These are phyloP conservation scores for Planiliza haematocheilus DNA, from an alignment of 2,113 vertebrate species.

Conservation along the genomic window DNA sequence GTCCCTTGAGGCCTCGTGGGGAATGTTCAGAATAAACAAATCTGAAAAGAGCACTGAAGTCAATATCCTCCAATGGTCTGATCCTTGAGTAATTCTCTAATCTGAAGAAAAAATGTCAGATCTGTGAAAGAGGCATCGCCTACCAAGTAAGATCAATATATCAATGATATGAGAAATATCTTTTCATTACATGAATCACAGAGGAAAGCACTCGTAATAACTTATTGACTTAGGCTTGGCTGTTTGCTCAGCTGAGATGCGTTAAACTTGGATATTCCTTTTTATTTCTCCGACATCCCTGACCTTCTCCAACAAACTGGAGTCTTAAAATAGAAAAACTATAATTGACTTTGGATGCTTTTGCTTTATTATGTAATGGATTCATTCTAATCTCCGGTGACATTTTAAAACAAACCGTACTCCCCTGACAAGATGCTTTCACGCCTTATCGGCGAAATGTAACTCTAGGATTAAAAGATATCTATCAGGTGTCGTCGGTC, in stretches of 20 bases:
- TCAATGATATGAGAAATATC: not conserved
- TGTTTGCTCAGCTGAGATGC: too few species aligned
- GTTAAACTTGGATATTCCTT: too few species aligned
- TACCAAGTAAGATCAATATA: not conserved
- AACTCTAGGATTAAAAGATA: not conserved
- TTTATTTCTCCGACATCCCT: too few species aligned
- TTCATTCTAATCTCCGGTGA: not conserved
- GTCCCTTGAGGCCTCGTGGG: too few species aligned
- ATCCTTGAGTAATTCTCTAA: slow-evolving; percentile 24
- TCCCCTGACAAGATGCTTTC: not conserved
- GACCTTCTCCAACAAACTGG: too few species aligned
- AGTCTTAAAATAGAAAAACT: too few species aligned
- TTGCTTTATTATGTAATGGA: not conserved
- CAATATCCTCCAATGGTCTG: not conserved
- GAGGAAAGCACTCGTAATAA: too few species aligned
- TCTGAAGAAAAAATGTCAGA: slow-evolving; percentile 26
- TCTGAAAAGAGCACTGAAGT: not conserved
- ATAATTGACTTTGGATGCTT: too few species aligned
- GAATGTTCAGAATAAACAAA: too few species aligned
- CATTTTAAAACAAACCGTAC: not conserved
- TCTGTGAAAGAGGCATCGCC: not conserved
- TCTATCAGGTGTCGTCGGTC: not conserved
- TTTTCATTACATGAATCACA: too few species aligned
- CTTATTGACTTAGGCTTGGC: too few species aligned
- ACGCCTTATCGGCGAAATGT: not conserved